Evolutionary conservation across 2,113 vertebrate species (phyloP).

Genomic region (Actenoides lindsayi): DNA sequence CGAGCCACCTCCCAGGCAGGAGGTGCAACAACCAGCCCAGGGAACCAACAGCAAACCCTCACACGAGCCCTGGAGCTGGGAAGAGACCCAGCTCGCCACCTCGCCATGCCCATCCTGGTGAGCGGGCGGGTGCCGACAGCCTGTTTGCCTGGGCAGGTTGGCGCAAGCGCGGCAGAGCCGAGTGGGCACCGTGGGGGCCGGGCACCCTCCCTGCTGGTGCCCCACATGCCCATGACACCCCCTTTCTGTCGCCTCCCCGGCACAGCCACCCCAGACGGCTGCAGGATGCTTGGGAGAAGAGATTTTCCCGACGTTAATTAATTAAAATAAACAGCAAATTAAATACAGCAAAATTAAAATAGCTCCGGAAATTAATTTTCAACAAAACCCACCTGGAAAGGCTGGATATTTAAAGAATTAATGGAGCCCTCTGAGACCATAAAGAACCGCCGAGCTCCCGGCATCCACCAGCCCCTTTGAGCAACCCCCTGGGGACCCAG

Average conservation of each 20-base stretch:
- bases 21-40: neutral
- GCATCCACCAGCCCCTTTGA: neutral
- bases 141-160: accelerated
- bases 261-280: constrained; percentile 57
- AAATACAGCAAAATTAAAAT: constrained; percentile 87
- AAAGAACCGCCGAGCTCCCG: constrained; percentile 19
- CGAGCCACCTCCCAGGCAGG: neutral
- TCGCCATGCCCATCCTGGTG: accelerated
- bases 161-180: neutral
- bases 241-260: constrained; percentile 4
- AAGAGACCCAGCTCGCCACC: neutral
- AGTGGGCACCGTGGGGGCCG: neutral
- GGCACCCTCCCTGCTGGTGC: neutral
- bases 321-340: constrained; percentile 87
- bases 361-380: constrained; percentile 85
- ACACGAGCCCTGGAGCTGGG: neutral
- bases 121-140: neutral
- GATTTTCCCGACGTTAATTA: constrained; percentile 79
- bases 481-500: neutral
- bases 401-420: constrained; percentile 76
- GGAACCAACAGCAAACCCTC: neutral
- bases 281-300: constrained; percentile 71
- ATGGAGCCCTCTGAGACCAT: constrained; percentile 64
- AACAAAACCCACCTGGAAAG: constrained; percentile 79
- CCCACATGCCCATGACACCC: neutral